A percentile compares a stretch with the other conserved stretches of the same genome.
Evolutionary conservation across 2,888 invertebrate species (phyloP).

Genomic region (Luffia ferchaultella): DNA sequence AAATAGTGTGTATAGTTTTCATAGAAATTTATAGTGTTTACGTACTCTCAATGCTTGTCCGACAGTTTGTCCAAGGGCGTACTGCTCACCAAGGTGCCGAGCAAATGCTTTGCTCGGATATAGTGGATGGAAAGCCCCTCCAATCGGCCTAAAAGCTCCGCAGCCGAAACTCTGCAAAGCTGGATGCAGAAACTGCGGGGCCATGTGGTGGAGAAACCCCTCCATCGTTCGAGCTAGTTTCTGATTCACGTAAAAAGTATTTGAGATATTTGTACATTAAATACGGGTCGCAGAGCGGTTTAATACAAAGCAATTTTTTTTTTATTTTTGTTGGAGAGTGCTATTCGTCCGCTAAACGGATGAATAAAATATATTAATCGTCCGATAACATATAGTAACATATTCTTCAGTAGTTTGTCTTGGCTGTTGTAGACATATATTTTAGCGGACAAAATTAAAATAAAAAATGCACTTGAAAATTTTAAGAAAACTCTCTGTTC

Average conservation of each 20-base stretch:
- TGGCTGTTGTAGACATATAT: too few species aligned
- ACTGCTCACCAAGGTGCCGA: constrained; percentile 56
- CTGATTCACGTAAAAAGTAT: neutral
- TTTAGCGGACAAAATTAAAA: too few species aligned
- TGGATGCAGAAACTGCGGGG: constrained; percentile 60
- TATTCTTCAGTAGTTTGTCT: too few species aligned
- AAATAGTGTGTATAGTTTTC: too few species aligned
- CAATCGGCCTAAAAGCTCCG: constrained; percentile 58
- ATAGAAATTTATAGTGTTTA: too few species aligned
- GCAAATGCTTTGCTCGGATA: constrained; percentile 61
- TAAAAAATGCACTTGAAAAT: too few species aligned
- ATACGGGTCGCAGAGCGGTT: neutral
- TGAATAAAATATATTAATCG: too few species aligned
- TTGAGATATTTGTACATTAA: too few species aligned
- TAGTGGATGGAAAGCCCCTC: constrained; percentile 57
- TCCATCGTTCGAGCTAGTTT: constrained; percentile 34
- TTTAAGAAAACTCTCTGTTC: too few species aligned
- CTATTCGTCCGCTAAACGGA: too few species aligned
- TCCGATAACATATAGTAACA: constrained; percentile 12
- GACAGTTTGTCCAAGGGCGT: constrained; percentile 55
- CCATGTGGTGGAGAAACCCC: constrained; percentile 62
- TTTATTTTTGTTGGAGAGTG: constrained; percentile 7
- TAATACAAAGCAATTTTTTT: neutral
- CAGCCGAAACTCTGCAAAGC: constrained; percentile 61
- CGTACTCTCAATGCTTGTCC: constrained; percentile 54